Conservation (phyloP, 2,797 vertebrate genomes). For the Macrochelys suwanniensis region DNA sequence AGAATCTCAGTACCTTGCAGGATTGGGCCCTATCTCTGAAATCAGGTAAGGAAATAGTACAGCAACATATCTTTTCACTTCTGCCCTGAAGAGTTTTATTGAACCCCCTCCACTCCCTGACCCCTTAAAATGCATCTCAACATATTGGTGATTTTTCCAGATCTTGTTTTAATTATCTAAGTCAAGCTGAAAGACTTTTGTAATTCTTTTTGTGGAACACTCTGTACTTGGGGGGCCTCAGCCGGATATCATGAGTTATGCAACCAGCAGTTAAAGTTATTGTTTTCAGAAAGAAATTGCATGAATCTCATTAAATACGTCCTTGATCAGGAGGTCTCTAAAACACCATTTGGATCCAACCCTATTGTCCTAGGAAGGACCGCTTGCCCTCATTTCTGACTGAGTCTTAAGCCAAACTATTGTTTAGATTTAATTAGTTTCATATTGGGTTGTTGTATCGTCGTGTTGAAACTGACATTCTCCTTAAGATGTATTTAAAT, state of each 20-base stretch:
- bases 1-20: accelerated
- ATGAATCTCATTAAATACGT: constrained; percentile 64
- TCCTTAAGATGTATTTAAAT: background rate
- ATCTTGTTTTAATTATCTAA: constrained; percentile 52
- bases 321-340: constrained; percentile 41
- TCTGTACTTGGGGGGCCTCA: constrained; percentile 71
- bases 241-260: constrained; percentile 73
- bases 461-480: constrained; percentile 40
- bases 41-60: background rate
- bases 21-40: background rate
- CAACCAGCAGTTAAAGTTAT: constrained; percentile 55
- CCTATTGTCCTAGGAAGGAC: constrained; percentile 59
- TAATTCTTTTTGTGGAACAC: constrained; percentile 57
- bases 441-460: constrained; percentile 32
- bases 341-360: constrained; percentile 61
- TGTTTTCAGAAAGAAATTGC: constrained; percentile 58
- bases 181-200: constrained; percentile 52
- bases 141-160: constrained; percentile 32
- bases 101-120: background rate
- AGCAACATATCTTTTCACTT: constrained; percentile 15
- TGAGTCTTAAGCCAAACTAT: constrained; percentile 62
- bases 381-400: constrained; percentile 46
- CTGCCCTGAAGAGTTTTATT: constrained; percentile 28
- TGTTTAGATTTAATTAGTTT: constrained; percentile 71
- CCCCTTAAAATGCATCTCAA: constrained; percentile 18